Evolutionary conservation across 2,113 vertebrate species (phyloP), one percentile per base, ranked within the genome.

Genomic region (Thunnus maccoyii): DNA sequence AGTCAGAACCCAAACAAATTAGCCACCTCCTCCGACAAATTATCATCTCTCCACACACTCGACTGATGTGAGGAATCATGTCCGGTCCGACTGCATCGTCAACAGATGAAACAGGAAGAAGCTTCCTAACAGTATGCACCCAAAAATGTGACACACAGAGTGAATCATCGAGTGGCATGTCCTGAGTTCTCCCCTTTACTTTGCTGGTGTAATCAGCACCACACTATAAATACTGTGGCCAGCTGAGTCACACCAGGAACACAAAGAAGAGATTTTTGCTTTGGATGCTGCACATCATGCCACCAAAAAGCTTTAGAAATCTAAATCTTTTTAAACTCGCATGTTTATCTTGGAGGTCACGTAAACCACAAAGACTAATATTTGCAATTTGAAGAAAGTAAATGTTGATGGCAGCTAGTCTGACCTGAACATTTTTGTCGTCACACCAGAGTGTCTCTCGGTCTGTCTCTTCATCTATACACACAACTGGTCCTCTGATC

Each of bases 1-100:
- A 89, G 69, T 95, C 92, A 90, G 71, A 89, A 81, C 80, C 77
- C 4, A 32, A 58, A 85, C 85, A 90, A 91, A 89, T 93, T 89
- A 75, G 78, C 69, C 69, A 80, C 86, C 81, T 72, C 81, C 79
- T 90, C 84, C 73, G 4, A 51, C 67, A 81, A 91, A 73, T 90
- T 62, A 89, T 80, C 57, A 6, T 67, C 82, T 46, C 80, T 66
- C 68, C 41, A 8, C 81, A 44, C 22, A 58, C 86, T 83, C 47
- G 63, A 41, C 55, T 51, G 76, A 86, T 81, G 84, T 72, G 68
- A 76, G 84, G 80, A 81, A 78, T 90, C 85, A 72, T 3, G 71
- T 89, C 87, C 86, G 83, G 83, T 74, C 70, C 0, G 58, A 56
- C 77, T 27, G 57, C 80, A 18, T 64, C 63, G 62, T 73, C 78